Percentiles rank a stretch among this genome's conserved stretches.
Evolutionary conservation across 2,888 invertebrate genomes (phyloP).

Genomic region (Aethes cnicana): DNA sequence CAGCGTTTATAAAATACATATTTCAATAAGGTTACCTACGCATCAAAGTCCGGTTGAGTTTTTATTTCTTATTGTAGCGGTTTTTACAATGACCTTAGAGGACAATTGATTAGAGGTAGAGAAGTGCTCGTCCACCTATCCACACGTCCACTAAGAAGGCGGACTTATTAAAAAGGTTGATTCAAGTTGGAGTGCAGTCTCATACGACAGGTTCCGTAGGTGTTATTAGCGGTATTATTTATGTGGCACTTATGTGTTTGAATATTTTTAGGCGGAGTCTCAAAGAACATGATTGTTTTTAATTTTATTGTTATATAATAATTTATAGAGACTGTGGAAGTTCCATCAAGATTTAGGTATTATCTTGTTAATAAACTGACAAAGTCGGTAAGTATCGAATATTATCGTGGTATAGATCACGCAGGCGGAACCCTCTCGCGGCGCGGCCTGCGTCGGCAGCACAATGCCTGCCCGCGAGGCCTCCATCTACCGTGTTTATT

Average conservation of each 20-base stretch:
- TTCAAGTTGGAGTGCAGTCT: neutral
- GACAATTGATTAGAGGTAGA: slow-evolving; percentile 63
- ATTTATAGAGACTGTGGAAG: too few species aligned
- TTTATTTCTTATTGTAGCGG: slow-evolving; percentile 39
- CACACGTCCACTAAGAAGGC: slow-evolving; percentile 41
- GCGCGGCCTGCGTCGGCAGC: slow-evolving; percentile 50
- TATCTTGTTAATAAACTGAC: too few species aligned
- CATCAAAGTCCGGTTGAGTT: slow-evolving; percentile 42
- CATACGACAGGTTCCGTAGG: slow-evolving; percentile 40
- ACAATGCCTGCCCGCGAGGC: slow-evolving; percentile 50
- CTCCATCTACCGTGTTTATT: slow-evolving; percentile 59
- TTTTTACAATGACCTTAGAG: slow-evolving; percentile 51
- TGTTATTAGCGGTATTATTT: neutral
- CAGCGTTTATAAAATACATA: slow-evolving; percentile 18
- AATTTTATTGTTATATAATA: too few species aligned
- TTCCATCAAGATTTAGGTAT: too few species aligned
- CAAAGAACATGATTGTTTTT: too few species aligned
- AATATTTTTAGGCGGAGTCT: too few species aligned
- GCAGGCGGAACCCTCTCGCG: slow-evolving; percentile 37
- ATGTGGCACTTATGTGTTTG: neutral
- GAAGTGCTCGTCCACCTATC: slow-evolving; percentile 47
- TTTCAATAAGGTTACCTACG: slow-evolving; percentile 38
- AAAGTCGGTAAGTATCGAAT: too few species aligned
- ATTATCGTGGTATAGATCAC: too few species aligned
- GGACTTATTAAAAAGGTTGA: slow-evolving; percentile 49